Percentiles rank a stretch among this genome's conserved stretches.
Evolutionary conservation across 2,888 invertebrate genomes (phyloP).

Genomic region (Oegoconia quadripuncta): DNA sequence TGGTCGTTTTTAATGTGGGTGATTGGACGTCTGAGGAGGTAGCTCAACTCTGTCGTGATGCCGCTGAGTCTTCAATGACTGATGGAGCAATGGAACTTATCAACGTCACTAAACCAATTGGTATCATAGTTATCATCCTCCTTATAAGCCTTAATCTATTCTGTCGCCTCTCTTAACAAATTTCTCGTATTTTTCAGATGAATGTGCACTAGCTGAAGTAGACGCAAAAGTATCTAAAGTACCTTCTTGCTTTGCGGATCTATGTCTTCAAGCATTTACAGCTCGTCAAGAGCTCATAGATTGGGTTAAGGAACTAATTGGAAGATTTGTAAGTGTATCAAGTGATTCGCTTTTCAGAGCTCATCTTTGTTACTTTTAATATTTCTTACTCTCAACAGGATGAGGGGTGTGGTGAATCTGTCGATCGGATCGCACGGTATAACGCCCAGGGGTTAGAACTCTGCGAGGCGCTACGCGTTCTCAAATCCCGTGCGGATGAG

Average conservation of each 20-base stretch:
- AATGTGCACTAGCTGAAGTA: constrained; percentile 45
- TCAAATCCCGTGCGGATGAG: constrained; percentile 50
- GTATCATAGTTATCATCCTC: constrained; percentile 26
- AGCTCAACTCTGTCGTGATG: constrained; percentile 53
- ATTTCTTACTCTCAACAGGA: constrained; percentile 24
- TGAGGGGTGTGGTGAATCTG: constrained; percentile 37
- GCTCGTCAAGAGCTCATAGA: constrained; percentile 67
- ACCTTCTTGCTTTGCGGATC: constrained; percentile 56
- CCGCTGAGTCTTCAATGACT: constrained; percentile 33
- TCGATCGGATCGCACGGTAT: constrained; percentile 51
- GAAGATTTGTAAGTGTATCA: constrained; percentile 39
- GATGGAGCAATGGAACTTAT: constrained; percentile 49
- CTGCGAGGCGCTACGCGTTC: constrained; percentile 52
- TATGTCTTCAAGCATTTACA: constrained; percentile 62
- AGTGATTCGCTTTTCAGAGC: not conserved
- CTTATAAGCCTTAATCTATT: too few species aligned
- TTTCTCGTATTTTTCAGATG: constrained; percentile 45
- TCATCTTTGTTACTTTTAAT: not conserved
- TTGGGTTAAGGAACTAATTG: constrained; percentile 60
- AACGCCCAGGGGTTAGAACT: constrained; percentile 58
- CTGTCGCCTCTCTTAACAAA: too few species aligned
- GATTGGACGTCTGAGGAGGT: constrained; percentile 67
- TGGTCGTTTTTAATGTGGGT: constrained; percentile 62
- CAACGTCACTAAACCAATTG: constrained; percentile 40
- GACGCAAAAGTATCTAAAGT: constrained; percentile 47